Conservation (phyloP, 2,113 vertebrate species). For the Calcarius ornatus region DNA sequence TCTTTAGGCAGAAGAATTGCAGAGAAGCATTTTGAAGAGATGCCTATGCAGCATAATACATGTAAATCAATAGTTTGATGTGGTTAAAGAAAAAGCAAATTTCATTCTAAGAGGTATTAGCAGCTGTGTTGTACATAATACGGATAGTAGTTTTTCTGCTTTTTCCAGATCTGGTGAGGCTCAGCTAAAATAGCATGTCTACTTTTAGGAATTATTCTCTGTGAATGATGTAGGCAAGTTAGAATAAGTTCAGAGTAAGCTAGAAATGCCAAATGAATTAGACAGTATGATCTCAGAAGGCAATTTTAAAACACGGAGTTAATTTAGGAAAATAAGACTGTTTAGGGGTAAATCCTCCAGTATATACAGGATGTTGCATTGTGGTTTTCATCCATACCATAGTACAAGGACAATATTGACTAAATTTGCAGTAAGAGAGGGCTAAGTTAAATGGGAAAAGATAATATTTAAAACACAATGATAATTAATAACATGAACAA, state of each 20-base stretch:
- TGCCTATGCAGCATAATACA: neutral
- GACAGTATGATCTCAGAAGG: neutral
- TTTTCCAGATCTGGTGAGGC: neutral
- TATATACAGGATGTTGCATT: neutral
- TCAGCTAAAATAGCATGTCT: neutral
- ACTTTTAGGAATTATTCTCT: neutral
- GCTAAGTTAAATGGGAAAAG: neutral
- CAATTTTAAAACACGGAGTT: neutral
- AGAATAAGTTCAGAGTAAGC: neutral
- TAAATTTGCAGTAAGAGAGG: neutral
- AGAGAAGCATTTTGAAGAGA: neutral
- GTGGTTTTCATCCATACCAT: neutral
- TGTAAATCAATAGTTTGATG: neutral
- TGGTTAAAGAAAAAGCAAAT: neutral
- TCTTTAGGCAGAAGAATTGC: neutral
- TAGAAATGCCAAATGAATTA: neutral
- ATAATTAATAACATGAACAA: neutral
- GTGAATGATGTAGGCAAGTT: neutral
- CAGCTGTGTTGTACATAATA: neutral
- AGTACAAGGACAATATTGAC: neutral
- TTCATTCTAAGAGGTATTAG: neutral
- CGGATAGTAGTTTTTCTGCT: neutral
- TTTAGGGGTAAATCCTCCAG: neutral
- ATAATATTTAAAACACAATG: neutral
- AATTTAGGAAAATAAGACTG: neutral